These are phyloP conservation scores for Acanthisitta chloris DNA, from an alignment of 2,113 vertebrate species.

Conservation along the genomic window DNA sequence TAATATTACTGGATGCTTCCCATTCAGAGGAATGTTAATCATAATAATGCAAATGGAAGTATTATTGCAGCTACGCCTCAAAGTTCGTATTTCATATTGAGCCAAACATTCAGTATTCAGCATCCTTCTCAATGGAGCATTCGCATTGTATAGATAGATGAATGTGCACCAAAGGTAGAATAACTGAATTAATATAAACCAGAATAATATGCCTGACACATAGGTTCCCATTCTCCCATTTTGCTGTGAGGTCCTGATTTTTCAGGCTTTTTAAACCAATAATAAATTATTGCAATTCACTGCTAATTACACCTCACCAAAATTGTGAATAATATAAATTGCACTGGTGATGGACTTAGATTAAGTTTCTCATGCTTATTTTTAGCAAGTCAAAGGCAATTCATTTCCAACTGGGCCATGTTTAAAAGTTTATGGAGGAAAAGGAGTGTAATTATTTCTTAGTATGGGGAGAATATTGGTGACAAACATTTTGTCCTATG, in stretches of 20 bases:
- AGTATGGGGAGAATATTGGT: background rate
- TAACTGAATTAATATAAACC: conserved; percentile 14
- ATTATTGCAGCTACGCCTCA: conserved; percentile 33
- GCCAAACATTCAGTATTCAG: conserved; percentile 26
- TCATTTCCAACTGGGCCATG: conserved; percentile 8
- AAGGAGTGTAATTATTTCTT: background rate
- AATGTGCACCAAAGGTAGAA: conserved; percentile 31
- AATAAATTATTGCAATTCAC: conserved; percentile 69
- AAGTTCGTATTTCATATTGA: conserved; percentile 38
- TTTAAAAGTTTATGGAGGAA: conserved; percentile 38
- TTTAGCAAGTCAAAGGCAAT: conserved; percentile 45
- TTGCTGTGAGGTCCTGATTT: conserved; percentile 36
- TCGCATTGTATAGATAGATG: background rate
- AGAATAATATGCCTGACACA: conserved; percentile 22
- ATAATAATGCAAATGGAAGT: conserved; percentile 53
- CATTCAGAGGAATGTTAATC: conserved; percentile 32
- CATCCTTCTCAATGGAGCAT: conserved; percentile 18
- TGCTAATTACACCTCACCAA: conserved; percentile 70
- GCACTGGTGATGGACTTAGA: conserved; percentile 25
- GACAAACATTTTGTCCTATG: background rate
- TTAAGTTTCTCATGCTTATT: conserved; percentile 65
- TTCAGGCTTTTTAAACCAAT: conserved; percentile 67
- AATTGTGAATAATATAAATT: conserved; percentile 60
- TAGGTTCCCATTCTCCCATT: conserved; percentile 38
- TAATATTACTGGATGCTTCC: conserved; percentile 50